Percentiles rank a stretch among this genome's conserved stretches.
Evolutionary conservation across 2,888 invertebrate genomes (phyloP).

Genomic region (Autographa gamma): DNA sequence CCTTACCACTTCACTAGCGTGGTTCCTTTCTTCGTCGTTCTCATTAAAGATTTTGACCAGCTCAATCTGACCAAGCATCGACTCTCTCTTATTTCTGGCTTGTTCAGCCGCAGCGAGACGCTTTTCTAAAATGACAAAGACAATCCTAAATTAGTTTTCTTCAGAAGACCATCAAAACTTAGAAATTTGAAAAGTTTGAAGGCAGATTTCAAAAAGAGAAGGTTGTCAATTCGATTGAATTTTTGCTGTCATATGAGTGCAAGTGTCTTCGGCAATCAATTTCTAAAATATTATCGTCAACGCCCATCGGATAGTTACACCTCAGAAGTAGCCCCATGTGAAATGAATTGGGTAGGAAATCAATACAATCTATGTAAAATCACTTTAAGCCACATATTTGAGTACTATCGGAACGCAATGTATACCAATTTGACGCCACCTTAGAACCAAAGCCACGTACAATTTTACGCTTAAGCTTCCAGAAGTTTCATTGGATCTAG

Average conservation of each 20-base stretch:
- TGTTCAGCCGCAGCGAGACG: slow-evolving; percentile 73
- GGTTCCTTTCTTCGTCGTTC: slow-evolving; percentile 90
- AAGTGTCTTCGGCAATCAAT: no score
- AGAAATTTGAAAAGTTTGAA: no score
- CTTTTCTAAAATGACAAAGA: slow-evolving; percentile 70
- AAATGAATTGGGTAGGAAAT: no score
- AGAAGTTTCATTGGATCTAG: neutral
- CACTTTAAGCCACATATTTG: neutral
- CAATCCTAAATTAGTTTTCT: no score
- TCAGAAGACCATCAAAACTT: no score
- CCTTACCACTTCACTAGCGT: slow-evolving; percentile 90
- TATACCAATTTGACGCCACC: neutral
- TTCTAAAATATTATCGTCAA: no score
- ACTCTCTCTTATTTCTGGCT: slow-evolving; percentile 83
- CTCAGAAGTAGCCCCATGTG: no score
- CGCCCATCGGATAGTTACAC: no score
- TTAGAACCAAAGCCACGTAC: neutral
- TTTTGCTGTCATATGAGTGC: no score
- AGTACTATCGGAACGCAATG: neutral
- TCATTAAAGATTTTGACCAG: slow-evolving; percentile 84
- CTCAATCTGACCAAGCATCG: slow-evolving; percentile 85
- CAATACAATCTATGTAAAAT: neutral
- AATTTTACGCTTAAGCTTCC: neutral
- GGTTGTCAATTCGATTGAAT: no score
- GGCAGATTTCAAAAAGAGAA: no score